phyloP scores from a whole-genome alignment of 2,113 vertebrate genomes.

The Pseudonaja textilis region DNA sequence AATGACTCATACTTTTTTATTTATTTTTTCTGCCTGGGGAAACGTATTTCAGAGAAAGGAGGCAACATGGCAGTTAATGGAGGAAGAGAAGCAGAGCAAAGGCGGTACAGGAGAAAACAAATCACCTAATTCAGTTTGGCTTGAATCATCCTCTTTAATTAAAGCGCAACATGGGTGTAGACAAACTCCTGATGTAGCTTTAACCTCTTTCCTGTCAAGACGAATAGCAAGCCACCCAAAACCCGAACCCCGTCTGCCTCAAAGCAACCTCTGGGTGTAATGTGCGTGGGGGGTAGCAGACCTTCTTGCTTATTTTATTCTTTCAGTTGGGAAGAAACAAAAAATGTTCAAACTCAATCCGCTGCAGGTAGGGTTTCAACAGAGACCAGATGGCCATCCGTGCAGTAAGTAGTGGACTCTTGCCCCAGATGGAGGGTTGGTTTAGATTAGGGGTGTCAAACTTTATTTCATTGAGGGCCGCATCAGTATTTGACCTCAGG shows the following conservation, averaged over 20 bases:
- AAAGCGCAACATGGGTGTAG: conserved; percentile 47
- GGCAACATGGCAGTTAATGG: not conserved
- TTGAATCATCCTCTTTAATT: conserved; percentile 47
- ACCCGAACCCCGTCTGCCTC: not conserved
- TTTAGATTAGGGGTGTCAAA: too few relatives aligned
- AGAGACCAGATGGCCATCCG: not conserved
- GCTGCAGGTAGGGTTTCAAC: not conserved
- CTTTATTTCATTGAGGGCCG: too few relatives aligned
- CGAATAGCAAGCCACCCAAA: not conserved
- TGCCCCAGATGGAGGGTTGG: too few relatives aligned
- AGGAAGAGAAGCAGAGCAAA: not conserved
- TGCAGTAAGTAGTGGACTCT: not conserved
- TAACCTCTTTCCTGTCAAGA: conserved; percentile 31
- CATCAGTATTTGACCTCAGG: too few relatives aligned
- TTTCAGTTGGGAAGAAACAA: not conserved
- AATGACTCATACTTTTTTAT: not conserved
- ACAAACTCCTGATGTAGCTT: conserved; percentile 43
- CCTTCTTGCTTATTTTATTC: not conserved
- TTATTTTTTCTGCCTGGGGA: not conserved
- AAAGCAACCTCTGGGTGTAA: not conserved
- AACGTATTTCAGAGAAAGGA: not conserved
- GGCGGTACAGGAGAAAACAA: conserved; percentile 26
- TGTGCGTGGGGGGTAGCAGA: not conserved
- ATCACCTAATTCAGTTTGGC: not conserved
- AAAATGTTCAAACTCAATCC: not conserved